These are phyloP conservation scores for Climacteris rufus DNA, from an alignment of 2,113 vertebrate genomes.

Conservation along the genomic window DNA sequence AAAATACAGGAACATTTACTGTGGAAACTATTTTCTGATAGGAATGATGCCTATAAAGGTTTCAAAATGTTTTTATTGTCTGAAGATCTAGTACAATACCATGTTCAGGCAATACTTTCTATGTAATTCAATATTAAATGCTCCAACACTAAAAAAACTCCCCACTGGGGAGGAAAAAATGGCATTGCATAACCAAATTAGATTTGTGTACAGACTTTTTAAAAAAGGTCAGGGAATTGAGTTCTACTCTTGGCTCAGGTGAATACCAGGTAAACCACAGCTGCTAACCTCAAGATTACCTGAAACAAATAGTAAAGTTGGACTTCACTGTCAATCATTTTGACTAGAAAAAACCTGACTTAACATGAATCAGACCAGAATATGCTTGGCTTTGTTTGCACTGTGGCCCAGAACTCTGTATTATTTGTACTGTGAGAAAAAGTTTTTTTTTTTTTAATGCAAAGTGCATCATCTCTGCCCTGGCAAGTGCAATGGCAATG, in stretches of 20 bases:
- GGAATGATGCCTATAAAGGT: neutral
- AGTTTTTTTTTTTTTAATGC: accelerated
- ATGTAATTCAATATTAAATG: neutral
- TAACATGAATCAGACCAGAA: neutral
- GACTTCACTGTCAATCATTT: neutral
- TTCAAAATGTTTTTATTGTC: neutral
- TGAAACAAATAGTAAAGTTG: neutral
- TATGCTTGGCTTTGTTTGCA: neutral
- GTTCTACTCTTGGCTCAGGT: neutral
- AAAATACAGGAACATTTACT: neutral
- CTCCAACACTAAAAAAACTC: neutral
- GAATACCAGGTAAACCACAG: neutral
- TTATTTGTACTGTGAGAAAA: neutral
- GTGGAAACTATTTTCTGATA: neutral
- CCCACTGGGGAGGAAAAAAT: neutral
- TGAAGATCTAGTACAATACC: neutral
- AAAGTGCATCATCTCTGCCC: neutral
- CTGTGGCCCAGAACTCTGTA: neutral
- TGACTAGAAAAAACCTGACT: neutral
- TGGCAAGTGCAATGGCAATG: neutral
- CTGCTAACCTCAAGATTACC: neutral
- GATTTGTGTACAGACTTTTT: neutral
- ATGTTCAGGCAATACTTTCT: neutral
- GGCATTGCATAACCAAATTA: neutral
- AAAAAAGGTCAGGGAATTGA: neutral